Evolutionary conservation across 2,113 vertebrate species (phyloP), one percentile per base, ranked within the genome.

Genomic region (Salvelinus namaycush): DNA sequence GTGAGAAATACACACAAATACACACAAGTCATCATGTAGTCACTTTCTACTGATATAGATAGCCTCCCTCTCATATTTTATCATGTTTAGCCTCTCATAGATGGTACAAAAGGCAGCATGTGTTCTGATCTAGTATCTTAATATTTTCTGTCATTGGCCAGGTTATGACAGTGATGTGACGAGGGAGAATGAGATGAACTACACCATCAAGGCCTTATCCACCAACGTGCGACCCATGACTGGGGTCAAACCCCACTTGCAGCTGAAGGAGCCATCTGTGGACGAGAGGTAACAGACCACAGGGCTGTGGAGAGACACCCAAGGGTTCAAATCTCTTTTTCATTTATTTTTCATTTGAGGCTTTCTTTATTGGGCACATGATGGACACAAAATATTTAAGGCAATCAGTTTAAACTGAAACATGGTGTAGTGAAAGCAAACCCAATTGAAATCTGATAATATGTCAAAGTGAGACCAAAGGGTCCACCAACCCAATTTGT

Each of bases 81-180:
- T 18, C 18, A 54, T 54, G 3, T 54, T 54, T 44, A 44, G 51
- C 51, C 51, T 54, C 51, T 7, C 5, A 54, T 54, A 18, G 14
- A 54, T 14, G 51, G 51, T 18, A 5, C 4, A 54, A 51, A 44
- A 44, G 9, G 39, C 9, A 44, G 8, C 16, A 18, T 54, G 13
- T 4, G 4, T 54, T 54, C 51, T 54, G 51, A 54, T 54, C 13
- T 54, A 14, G 51, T 54, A 54, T 54, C 51, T 54, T 54, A 1
- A 54, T 54, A 0, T 54, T 68, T 16, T n/a, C 31, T 39, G 26
- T 27, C 65, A 65, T 29, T 73, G 27, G 75, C 76, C 87, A 99
- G 98, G 98, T 34, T 99, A 99, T 82, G 98, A 99, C 92, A 99
- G 97, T 34, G 97, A 99, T 84, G 96, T 99, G 72, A 98, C 95